Conservation (phyloP, 2,797 vertebrate genomes). For the Mus minutoides region DNA sequence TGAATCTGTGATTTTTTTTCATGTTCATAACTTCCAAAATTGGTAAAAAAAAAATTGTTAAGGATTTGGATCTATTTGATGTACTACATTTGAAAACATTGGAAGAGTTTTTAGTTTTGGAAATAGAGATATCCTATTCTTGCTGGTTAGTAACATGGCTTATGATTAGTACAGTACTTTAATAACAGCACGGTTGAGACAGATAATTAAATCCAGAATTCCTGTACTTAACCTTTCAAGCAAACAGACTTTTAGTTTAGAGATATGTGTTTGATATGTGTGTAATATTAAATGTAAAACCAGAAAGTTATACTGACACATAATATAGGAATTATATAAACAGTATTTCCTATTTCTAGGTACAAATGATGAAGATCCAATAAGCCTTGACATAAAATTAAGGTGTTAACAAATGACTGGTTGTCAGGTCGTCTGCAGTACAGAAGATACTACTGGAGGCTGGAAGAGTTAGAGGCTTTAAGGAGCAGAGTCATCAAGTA, state of each 20-base stretch:
- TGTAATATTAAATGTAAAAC: background rate
- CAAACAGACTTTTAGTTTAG: conserved; percentile 49
- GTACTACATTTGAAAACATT: conserved; percentile 3
- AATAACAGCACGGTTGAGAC: background rate
- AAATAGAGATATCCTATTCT: conserved; percentile 30
- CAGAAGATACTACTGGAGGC: background rate
- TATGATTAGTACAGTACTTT: conserved; percentile 24
- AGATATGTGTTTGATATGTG: background rate
- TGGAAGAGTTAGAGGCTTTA: conserved; percentile 10
- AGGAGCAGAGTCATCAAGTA: background rate
- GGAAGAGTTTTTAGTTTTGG: conserved; percentile 24
- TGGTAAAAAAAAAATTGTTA: conserved; percentile 41
- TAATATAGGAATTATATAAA: background rate
- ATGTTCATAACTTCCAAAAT: background rate
- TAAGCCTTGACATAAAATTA: conserved; percentile 19
- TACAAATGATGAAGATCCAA: background rate
- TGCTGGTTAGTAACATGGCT: background rate
- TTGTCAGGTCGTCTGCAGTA: conserved; percentile 19
- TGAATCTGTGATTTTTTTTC: background rate
- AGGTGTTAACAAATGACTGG: conserved; percentile 19
- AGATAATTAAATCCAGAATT: conserved; percentile 20
- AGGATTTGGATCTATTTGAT: conserved; percentile 19
- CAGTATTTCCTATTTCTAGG: background rate
- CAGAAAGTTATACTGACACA: background rate
- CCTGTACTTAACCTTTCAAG: background rate